Evolutionary conservation across 30 jellyfish, hydroid and myxozoan species (phyloP), one percentile per base, ranked within the genome.

Genomic region (Pseudorhiza aurosa): DNA sequence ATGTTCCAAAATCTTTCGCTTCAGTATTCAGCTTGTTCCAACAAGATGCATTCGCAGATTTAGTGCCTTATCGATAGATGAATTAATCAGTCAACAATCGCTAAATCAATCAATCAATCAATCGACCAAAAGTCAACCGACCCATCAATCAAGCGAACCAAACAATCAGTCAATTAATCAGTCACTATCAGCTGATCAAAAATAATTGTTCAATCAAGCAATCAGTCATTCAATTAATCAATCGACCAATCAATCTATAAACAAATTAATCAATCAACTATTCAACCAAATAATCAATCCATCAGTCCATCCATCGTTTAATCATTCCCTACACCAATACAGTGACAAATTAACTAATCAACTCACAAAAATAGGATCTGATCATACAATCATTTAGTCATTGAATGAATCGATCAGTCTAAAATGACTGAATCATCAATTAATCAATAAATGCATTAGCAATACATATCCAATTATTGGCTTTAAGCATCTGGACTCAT

Each of bases 1-100:
- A 87, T 1, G 96, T 87, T 19, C 96, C 96, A 77, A 33, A 77
- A 1, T 88, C 92, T 2, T 36, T 31, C 6, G 92, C 92, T 42
- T 87, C 85, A 4, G 72, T 68, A 42, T 87, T 87, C 63, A 76
- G 30, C 31, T 76, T 63, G 36, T 68, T 68, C 96, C 96, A 87
- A 32, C 96, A 87, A 11, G 65, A 24, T 1, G 36, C 69, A 39
- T 70, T 55, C 1, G 96, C 96, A 33, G 82, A 58, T 0, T n/a
- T 58, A 5, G 96, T 75, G 10, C 37, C 96, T 87, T 68, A 56
- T 5, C 7, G 50, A 5, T 39, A n/a, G 12, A 39, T 39, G 12
- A 39, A 39, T 39, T 39, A 39, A 39, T 39, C 10, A 39, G 10
- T 5, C 7, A 39, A 39, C 7, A 39, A 39, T 5, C 12, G 12